Conservation (phyloP, 1,140 invertebrate species). For the Lordiphosa collinella region DNA sequence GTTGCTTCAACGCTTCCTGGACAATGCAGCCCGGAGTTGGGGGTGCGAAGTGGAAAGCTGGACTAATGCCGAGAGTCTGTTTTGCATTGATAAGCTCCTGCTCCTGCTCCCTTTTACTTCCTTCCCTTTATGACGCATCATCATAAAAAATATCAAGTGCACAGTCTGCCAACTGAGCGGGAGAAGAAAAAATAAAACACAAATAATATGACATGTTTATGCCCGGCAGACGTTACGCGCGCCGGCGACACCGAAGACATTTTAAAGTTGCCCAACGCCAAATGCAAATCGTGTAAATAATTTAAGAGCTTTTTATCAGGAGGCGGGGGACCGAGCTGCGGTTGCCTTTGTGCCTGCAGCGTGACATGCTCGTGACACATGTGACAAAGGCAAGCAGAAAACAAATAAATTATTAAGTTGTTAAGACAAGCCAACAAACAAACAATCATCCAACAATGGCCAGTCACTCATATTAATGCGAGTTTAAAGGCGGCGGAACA, state of each 20-base stretch:
- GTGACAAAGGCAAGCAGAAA: constrained; percentile 26
- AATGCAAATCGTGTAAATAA: constrained; percentile 73
- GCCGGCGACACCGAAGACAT: constrained; percentile 39
- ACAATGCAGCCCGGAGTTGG: constrained; percentile 29
- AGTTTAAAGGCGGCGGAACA: constrained; percentile 34
- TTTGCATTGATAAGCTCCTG: constrained; percentile 71
- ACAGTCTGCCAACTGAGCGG: constrained; percentile 25
- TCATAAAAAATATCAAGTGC: constrained; percentile 54
- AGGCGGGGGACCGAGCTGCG: background rate
- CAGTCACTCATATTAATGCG: constrained; percentile 54
- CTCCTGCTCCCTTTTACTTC: constrained; percentile 12
- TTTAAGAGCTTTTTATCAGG: constrained; percentile 41
- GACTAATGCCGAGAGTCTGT: constrained; percentile 54
- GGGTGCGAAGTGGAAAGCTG: background rate
- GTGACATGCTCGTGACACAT: constrained; percentile 55
- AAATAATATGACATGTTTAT: constrained; percentile 75
- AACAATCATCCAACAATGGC: constrained; percentile 39
- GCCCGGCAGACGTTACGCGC: constrained; percentile 9
- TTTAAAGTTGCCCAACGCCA: constrained; percentile 55
- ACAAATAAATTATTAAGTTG: constrained; percentile 71
- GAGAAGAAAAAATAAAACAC: constrained; percentile 60
- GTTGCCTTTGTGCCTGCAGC: constrained; percentile 9
- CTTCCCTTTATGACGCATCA: constrained; percentile 60
- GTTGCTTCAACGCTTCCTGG: constrained; percentile 68
- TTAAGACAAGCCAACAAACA: constrained; percentile 39